Percentiles rank a stretch among this genome's conserved stretches.
Conservation (phyloP, 2,888 invertebrate species). For the Aromia moschata region DNA sequence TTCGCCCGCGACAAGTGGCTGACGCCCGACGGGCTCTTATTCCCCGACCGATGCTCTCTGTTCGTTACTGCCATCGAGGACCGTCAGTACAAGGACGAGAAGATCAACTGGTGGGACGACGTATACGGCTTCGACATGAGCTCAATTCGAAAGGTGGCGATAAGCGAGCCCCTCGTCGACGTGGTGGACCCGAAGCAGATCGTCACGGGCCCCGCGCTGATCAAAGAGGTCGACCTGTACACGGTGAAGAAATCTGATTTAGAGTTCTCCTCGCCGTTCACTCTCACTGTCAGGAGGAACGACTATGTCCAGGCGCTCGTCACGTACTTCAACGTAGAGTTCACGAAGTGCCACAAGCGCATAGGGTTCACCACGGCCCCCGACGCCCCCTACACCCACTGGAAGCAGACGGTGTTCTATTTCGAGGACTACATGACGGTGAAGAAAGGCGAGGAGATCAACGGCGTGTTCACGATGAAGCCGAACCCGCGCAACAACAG, state of each 20-base stretch:
- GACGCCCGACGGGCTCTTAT: constrained; percentile 88
- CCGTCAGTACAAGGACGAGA: constrained; percentile 99
- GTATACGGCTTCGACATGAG: constrained; percentile 99
- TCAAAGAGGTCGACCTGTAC: constrained; percentile 98
- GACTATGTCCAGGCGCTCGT: constrained; percentile 98
- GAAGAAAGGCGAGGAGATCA: constrained; percentile 93
- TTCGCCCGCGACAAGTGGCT: constrained; percentile 99
- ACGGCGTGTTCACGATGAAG: constrained; percentile 90
- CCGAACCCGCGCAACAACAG: constrained; percentile 97
- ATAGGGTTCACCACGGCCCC: constrained; percentile 99
- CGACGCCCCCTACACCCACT: constrained; percentile 97
- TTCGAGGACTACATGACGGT: constrained; percentile 97
- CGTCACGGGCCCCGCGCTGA: constrained; percentile 91
- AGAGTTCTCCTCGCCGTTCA: constrained; percentile 89
- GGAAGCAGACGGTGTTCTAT: constrained; percentile 99
- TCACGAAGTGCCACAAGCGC: constrained; percentile 98
- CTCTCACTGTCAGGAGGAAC: constrained; percentile 81
- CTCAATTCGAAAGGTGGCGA: constrained; percentile 96
- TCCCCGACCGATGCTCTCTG: constrained; percentile 92
- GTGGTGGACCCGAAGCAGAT: constrained; percentile 99
- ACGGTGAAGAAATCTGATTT: constrained; percentile 96
- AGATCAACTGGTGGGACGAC: constrained; percentile 99
- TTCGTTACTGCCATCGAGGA: constrained; percentile 96
- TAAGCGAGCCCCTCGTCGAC: constrained; percentile 97
- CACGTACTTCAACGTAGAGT: constrained; percentile 99